These are phyloP conservation scores for Microdon myrmicae DNA, from an alignment of 2,888 invertebrate species.

Conservation along the genomic window DNA sequence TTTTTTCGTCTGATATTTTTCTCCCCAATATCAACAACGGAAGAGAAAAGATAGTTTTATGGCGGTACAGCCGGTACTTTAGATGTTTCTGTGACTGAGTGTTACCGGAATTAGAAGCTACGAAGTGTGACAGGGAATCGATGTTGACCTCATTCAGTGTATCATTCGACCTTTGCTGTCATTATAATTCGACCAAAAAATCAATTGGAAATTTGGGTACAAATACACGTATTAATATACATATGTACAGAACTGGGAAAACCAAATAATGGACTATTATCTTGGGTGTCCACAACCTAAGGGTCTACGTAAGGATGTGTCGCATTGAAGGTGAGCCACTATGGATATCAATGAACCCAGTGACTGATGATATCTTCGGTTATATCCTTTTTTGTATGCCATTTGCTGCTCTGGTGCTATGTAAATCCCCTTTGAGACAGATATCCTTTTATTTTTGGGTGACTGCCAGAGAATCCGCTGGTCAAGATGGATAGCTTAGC, in stretches of 20 bases:
- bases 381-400: constrained; percentile 17
- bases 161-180: constrained; percentile 29
- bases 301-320: constrained; percentile 39
- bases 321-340: constrained; percentile 36
- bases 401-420: constrained; percentile 19
- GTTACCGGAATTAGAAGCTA: constrained; percentile 17
- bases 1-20: not conserved
- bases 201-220: constrained; percentile 12
- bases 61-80: constrained; percentile 1
- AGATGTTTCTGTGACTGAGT: constrained; percentile 2
- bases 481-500: too few relatives aligned
- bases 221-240: too few relatives aligned
- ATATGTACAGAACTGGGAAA: constrained; percentile 8
- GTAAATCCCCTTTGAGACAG: constrained; percentile 23
- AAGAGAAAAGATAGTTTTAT: constrained; percentile 1
- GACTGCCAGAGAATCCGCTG: too few relatives aligned
- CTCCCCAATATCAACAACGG: constrained; percentile 1
- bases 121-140: constrained; percentile 17
- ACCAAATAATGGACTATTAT: too few relatives aligned
- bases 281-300: constrained; percentile 13
- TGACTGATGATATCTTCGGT: constrained; percentile 15
- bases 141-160: constrained; percentile 20
- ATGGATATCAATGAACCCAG: constrained; percentile 2
- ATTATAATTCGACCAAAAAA: constrained; percentile 9
- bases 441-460: constrained; percentile 45